phyloP scores from a whole-genome alignment of 2,797 vertebrate genomes.

The Scolopax bukidnonensis region DNA sequence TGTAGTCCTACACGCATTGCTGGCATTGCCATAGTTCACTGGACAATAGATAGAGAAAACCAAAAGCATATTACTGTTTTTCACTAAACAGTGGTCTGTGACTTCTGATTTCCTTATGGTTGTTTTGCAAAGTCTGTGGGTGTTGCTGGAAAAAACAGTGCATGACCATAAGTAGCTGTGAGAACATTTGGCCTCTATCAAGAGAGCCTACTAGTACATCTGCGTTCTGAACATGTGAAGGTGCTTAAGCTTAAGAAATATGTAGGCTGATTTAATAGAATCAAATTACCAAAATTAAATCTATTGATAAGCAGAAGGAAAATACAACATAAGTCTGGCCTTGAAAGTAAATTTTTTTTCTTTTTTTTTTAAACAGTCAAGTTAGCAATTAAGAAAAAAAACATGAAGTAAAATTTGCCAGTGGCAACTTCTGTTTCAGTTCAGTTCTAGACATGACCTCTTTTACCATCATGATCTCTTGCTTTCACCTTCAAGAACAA shows the following conservation, averaged over 20 bases:
- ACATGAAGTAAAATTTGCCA: neutral
- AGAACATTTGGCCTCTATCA: neutral
- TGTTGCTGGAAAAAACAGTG: neutral
- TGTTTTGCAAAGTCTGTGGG: neutral
- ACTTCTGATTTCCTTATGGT: neutral
- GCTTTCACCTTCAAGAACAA: conserved; percentile 18
- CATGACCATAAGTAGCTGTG: neutral
- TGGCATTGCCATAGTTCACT: neutral
- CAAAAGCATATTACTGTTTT: neutral
- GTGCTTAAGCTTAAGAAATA: neutral
- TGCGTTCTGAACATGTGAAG: neutral
- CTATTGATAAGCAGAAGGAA: neutral
- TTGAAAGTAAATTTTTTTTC: neutral
- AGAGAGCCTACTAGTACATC: neutral
- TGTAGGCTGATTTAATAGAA: neutral
- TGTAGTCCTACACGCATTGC: neutral
- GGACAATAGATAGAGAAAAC: neutral
- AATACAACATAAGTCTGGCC: neutral
- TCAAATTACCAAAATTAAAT: neutral
- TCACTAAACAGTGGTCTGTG: neutral
- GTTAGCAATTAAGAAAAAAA: neutral
- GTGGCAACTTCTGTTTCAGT: neutral
- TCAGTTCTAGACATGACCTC: neutral
- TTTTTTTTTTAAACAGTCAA: neutral
- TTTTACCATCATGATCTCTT: neutral